Conservation (phyloP, 2,888 invertebrate species). For the Agriopis marginaria region DNA sequence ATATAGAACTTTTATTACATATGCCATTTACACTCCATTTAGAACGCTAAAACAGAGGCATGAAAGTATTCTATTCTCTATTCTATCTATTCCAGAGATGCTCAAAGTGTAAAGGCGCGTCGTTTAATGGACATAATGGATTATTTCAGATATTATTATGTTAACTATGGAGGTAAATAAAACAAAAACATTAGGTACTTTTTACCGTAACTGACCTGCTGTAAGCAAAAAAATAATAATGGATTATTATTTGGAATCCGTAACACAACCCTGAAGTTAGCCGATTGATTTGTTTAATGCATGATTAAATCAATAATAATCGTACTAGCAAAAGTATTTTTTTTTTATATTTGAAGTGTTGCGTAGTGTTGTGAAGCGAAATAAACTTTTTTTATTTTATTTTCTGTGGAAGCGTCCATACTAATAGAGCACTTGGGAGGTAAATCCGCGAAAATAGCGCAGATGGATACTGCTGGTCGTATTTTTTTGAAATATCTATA, state of each 20-base stretch:
- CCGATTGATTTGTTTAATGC: background rate
- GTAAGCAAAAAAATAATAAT: background rate
- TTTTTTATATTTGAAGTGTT: no score
- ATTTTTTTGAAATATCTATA: no score
- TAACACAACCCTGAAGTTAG: background rate
- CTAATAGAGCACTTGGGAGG: background rate
- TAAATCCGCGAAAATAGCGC: background rate
- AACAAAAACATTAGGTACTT: no score
- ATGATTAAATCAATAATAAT: no score
- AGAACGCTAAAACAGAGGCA: slow-evolving; percentile 27
- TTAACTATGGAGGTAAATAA: background rate
- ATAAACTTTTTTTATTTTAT: no score
- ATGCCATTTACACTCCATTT: slow-evolving; percentile 18
- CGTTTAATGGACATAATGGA: background rate
- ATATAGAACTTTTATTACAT: no score
- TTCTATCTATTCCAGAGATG: background rate
- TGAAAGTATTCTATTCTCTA: slow-evolving; percentile 5
- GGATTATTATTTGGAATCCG: background rate
- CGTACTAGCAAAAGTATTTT: no score
- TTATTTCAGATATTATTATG: background rate
- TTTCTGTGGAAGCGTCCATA: no score
- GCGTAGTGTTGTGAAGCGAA: no score
- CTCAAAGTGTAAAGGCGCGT: slow-evolving; percentile 1
- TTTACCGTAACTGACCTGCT: background rate
- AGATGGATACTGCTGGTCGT: no score